Evolutionary conservation across 2,888 invertebrate species (phyloP).

Genomic region (Hirtodrosophila alboralis): DNA sequence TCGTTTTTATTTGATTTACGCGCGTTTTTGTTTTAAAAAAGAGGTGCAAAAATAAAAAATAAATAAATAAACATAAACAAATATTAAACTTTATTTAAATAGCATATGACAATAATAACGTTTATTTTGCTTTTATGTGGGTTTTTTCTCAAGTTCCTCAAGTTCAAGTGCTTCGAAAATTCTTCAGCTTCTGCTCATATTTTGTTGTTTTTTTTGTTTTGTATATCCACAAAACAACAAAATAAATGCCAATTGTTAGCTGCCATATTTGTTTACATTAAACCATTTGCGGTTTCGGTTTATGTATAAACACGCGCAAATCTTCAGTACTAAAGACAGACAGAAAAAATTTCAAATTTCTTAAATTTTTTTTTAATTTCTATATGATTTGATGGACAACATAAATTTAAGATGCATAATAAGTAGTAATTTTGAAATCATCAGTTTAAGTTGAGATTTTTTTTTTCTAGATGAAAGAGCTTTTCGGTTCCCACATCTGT

Average conservation of each 20-base stretch:
- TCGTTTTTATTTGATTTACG: slow-evolving; percentile 16
- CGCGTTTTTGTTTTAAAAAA: slow-evolving; percentile 26
- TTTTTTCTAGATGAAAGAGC: too few relatives aligned
- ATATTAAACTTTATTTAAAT: slow-evolving; percentile 21
- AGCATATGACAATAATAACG: slow-evolving; percentile 14
- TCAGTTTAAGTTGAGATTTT: too few relatives aligned
- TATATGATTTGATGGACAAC: slow-evolving; percentile 3
- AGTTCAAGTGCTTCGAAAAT: slow-evolving; percentile 45
- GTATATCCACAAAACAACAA: slow-evolving; percentile 31
- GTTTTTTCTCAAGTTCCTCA: slow-evolving; percentile 19
- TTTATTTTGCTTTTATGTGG: slow-evolving; percentile 17
- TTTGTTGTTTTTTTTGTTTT: too few relatives aligned
- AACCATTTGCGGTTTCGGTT: slow-evolving; percentile 37
- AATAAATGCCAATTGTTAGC: slow-evolving; percentile 46
- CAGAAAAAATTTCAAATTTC: too few relatives aligned
- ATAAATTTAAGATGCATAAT: too few relatives aligned
- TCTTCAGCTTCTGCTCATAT: slow-evolving; percentile 35
- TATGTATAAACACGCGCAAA: slow-evolving; percentile 47
- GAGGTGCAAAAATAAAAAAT: slow-evolving; percentile 42
- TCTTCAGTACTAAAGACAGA: slow-evolving; percentile 14
- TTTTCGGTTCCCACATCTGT: too few relatives aligned
- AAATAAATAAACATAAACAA: slow-evolving; percentile 28
- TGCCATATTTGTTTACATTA: slow-evolving; percentile 53
- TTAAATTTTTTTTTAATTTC: slow-evolving; percentile 21
- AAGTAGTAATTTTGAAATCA: too few relatives aligned